phyloP scores from a whole-genome alignment of 2,113 vertebrate species.

The Cyanoliseus patagonus region DNA sequence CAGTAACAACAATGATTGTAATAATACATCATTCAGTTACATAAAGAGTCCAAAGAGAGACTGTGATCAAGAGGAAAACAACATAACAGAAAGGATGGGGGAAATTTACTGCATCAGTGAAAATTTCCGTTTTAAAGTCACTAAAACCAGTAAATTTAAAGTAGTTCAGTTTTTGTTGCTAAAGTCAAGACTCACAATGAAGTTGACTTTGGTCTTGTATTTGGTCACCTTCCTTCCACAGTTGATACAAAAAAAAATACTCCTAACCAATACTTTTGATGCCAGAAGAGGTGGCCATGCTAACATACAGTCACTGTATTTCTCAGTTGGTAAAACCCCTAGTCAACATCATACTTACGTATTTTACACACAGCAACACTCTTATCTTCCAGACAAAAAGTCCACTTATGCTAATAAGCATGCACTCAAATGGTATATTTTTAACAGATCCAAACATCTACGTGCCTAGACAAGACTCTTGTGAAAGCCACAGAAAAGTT shows the following conservation, averaged over 20 bases:
- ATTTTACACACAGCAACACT: background rate
- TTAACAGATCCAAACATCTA: background rate
- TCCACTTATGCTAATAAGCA: background rate
- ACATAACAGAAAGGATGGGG: accelerated
- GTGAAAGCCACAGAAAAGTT: background rate
- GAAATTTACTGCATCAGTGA: background rate
- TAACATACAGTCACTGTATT: background rate
- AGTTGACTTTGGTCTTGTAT: background rate
- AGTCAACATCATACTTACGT: background rate
- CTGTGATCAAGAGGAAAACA: background rate
- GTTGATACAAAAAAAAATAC: background rate
- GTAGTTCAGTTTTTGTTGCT: background rate
- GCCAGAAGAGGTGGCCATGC: background rate
- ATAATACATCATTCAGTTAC: background rate
- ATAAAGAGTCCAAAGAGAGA: background rate
- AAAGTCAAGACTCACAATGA: background rate
- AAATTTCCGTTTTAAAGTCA: background rate
- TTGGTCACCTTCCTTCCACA: background rate
- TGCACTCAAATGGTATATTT: background rate
- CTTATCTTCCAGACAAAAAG: background rate
- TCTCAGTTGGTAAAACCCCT: background rate
- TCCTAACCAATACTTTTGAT: background rate
- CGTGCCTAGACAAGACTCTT: background rate
- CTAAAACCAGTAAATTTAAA: background rate
- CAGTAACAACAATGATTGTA: background rate